Evolutionary conservation across 2,797 vertebrate genomes (phyloP).

Genomic region (Champsocephalus esox): DNA sequence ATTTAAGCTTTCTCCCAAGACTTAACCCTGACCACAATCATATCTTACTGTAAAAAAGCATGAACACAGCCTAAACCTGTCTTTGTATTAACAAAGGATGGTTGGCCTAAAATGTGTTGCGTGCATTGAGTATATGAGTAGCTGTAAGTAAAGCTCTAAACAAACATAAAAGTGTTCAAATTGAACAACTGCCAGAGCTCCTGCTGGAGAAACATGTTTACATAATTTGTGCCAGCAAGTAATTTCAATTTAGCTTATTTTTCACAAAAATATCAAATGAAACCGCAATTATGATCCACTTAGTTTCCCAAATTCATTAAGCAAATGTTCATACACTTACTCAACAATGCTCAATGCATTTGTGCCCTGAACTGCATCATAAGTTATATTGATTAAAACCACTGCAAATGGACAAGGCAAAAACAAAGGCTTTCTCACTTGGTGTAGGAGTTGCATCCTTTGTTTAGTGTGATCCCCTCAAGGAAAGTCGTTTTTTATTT

Average conservation of each 20-base stretch:
- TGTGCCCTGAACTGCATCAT: neutral
- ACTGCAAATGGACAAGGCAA: neutral
- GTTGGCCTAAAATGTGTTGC: neutral
- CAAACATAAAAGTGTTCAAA: conserved; percentile 11
- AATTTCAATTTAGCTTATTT: conserved; percentile 2
- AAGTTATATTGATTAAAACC: neutral
- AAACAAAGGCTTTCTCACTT: neutral
- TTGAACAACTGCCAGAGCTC: neutral
- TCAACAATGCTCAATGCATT: neutral
- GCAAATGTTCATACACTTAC: neutral
- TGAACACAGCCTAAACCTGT: neutral
- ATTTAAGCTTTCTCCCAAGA: neutral
- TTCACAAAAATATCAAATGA: neutral
- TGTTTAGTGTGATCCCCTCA: neutral
- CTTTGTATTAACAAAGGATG: neutral
- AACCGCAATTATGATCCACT: neutral
- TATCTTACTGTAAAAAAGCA: neutral
- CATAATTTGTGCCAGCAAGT: neutral
- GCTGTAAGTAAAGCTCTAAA: neutral
- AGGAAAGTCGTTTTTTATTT: neutral
- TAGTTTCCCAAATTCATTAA: neutral
- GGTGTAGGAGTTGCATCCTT: neutral
- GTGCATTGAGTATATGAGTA: neutral
- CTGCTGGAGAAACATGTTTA: neutral
- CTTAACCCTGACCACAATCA: neutral